phyloP scores from a whole-genome alignment of 2,113 vertebrate species.

The Sorex araneus region DNA sequence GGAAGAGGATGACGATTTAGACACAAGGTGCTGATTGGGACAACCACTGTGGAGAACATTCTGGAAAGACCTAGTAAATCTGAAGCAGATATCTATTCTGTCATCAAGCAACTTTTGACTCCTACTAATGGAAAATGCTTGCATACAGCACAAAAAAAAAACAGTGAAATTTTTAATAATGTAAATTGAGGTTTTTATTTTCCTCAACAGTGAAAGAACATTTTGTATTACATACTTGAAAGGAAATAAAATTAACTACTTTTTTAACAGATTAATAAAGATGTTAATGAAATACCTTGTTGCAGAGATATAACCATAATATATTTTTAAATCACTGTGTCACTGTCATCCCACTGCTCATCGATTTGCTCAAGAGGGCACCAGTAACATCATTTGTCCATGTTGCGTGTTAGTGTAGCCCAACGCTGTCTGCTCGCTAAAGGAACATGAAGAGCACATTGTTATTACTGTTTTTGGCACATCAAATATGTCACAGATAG shows the following conservation, averaged over 20 bases:
- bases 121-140: not conserved
- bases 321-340: not conserved
- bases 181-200: not conserved
- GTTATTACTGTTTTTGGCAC: too few relatives aligned
- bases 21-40: not conserved
- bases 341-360: too few relatives aligned
- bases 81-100: conserved; percentile 1
- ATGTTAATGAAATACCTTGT: not conserved
- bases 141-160: not conserved
- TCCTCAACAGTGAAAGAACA: conserved; percentile 14
- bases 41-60: not conserved
- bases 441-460: too few relatives aligned
- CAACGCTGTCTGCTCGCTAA: too few relatives aligned
- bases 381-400: too few relatives aligned
- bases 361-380: too few relatives aligned
- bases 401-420: too few relatives aligned
- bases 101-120: not conserved
- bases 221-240: not conserved
- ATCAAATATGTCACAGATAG: too few relatives aligned
- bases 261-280: conserved; percentile 37
- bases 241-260: conserved; percentile 36
- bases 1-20: conserved; percentile 4
- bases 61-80: conserved; percentile 9
- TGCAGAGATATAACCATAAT: not conserved
- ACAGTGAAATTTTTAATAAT: not conserved